These are phyloP conservation scores for Drosophila prosaltans DNA, from an alignment of 1,140 invertebrate species.

Conservation along the genomic window DNA sequence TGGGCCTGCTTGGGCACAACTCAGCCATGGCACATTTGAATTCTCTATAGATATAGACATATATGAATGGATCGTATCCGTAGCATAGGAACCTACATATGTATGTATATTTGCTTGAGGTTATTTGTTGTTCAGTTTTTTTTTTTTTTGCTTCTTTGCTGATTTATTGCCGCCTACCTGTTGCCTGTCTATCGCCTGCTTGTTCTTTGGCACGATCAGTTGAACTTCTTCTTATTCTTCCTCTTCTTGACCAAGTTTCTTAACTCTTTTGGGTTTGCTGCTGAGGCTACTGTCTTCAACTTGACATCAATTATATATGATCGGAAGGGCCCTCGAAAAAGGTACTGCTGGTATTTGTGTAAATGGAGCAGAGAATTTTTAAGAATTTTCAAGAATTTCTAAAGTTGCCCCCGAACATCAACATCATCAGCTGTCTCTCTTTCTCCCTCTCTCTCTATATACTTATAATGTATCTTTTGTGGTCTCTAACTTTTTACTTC, in stretches of 20 bases:
- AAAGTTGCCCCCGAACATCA: no score
- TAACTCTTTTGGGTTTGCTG: not conserved
- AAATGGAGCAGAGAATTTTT: not conserved
- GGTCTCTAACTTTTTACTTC: not conserved
- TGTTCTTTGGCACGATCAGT: constrained; percentile 33
- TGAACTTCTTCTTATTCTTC: constrained; percentile 4
- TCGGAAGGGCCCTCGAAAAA: constrained; percentile 40
- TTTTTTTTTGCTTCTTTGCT: no score
- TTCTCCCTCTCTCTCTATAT: no score
- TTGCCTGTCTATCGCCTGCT: constrained; percentile 7
- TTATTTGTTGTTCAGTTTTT: constrained; percentile 1
- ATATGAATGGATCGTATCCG: constrained; percentile 12
- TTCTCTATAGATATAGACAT: not conserved
- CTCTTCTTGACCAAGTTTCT: constrained; percentile 45
- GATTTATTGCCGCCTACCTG: constrained; percentile 39
- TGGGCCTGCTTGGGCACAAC: constrained; percentile 24
- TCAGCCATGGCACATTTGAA: constrained; percentile 28
- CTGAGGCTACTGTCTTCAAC: constrained; percentile 56
- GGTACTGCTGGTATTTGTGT: constrained; percentile 21
- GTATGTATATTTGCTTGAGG: constrained; percentile 29
- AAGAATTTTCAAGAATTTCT: no score
- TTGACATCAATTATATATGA: constrained; percentile 50
- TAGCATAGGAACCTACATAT: constrained; percentile 29
- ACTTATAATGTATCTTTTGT: not conserved
- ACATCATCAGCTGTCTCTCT: no score